These are phyloP conservation scores for Cynocephalus volans DNA, from an alignment of 2,113 vertebrate genomes.

Conservation along the genomic window DNA sequence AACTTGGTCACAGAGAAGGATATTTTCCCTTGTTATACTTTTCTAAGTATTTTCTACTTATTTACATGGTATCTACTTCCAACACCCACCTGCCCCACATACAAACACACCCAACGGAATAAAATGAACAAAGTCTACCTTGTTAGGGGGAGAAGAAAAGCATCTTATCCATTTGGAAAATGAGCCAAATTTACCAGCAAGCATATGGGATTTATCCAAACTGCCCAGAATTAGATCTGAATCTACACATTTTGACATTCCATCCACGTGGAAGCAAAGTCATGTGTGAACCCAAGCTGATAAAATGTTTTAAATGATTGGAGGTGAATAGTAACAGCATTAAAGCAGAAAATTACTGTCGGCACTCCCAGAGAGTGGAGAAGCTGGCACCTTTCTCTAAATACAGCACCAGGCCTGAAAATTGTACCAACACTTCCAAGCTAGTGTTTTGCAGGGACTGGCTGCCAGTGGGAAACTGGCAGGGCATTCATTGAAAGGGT, in stretches of 20 bases:
- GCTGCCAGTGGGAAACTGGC: not conserved
- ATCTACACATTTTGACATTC: conserved; percentile 57
- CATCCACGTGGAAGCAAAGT: not conserved
- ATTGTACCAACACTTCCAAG: not conserved
- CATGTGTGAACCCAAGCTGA: not conserved
- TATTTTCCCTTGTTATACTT: not conserved
- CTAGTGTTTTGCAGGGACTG: not conserved
- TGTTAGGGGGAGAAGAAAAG: conserved; percentile 53
- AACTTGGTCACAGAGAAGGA: conserved; percentile 21
- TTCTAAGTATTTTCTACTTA: conserved; percentile 61
- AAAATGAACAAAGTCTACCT: conserved; percentile 66
- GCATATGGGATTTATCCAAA: conserved; percentile 35
- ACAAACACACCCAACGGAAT: conserved; percentile 66
- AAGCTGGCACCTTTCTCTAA: not conserved
- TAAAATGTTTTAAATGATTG: conserved; percentile 40
- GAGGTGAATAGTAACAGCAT: conserved; percentile 39
- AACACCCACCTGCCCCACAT: conserved; percentile 8
- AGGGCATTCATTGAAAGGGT: not conserved
- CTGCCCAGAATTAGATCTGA: conserved; percentile 48
- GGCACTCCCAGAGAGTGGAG: not conserved
- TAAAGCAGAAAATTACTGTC: not conserved
- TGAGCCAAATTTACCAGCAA: conserved; percentile 54
- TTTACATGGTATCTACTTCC: conserved; percentile 41
- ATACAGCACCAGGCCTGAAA: not conserved
- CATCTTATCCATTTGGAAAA: conserved; percentile 59